A percentile compares a stretch with the other conserved stretches of the same genome.
phyloP scores from a whole-genome alignment of 2,113 vertebrate genomes.

The Brachypodius melanocephalos region DNA sequence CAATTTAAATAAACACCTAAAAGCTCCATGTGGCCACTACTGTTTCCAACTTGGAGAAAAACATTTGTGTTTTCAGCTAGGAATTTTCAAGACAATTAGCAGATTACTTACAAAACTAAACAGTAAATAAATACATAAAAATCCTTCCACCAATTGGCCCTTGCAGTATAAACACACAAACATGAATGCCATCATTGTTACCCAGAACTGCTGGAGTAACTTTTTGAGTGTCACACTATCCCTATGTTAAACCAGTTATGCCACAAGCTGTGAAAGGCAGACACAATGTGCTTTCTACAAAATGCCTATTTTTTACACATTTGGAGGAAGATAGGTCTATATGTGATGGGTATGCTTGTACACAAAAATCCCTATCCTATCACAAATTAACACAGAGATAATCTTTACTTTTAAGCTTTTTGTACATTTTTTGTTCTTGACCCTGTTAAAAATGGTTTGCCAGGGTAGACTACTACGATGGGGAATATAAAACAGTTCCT shows the following conservation, averaged over 20 bases:
- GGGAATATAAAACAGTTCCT: constrained; percentile 57
- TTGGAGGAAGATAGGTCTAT: not conserved
- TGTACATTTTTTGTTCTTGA: not conserved
- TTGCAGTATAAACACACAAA: constrained; percentile 1
- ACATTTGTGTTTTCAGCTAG: not conserved
- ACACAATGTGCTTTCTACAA: not conserved
- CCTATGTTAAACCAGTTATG: not conserved
- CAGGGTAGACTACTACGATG: not conserved
- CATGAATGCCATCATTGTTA: constrained; percentile 21
- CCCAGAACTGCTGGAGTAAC: not conserved
- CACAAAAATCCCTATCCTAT: not conserved
- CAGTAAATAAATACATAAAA: not conserved
- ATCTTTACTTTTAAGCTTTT: not conserved
- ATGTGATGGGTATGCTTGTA: rapidly evolving
- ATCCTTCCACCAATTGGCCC: not conserved
- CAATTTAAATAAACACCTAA: not conserved
- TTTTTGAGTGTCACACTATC: not conserved
- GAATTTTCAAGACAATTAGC: not conserved
- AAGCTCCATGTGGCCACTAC: not conserved
- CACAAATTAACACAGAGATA: constrained; percentile 2
- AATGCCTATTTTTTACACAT: not conserved
- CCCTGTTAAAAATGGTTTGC: not conserved
- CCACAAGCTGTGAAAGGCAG: not conserved
- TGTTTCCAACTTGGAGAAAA: not conserved
- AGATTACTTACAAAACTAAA: not conserved